Evolutionary conservation across 2,888 invertebrate species (phyloP).

Genomic region (Asteroscopus sphinx): DNA sequence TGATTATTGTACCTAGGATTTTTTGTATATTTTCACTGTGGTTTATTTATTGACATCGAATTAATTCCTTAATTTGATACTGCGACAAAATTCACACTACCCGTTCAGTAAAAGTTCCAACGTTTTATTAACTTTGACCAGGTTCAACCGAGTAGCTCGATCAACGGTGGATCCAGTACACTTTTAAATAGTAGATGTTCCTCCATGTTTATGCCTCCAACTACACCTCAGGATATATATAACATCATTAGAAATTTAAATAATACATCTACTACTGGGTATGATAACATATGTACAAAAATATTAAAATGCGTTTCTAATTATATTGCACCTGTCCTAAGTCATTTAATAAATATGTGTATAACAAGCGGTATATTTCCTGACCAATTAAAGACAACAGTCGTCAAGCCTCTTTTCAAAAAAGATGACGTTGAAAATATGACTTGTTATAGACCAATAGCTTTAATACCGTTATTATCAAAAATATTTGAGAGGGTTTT

Average conservation of each 20-base stretch:
- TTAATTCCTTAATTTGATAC: conserved; percentile 1
- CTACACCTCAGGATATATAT: neutral
- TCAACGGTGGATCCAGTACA: too few species aligned
- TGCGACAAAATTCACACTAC: conserved; percentile 17
- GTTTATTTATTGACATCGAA: neutral
- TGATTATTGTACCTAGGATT: too few species aligned
- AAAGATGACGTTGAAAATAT: neutral
- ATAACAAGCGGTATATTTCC: neutral
- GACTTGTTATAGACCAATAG: conserved; percentile 2
- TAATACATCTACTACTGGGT: neutral
- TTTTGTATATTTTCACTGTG: too few species aligned
- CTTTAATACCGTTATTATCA: neutral
- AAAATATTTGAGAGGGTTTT: conserved; percentile 4
- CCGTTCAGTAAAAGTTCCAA: conserved; percentile 29
- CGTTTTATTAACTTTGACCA: conserved; percentile 31
- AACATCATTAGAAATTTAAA: neutral
- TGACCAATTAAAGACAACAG: neutral
- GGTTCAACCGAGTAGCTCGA: too few species aligned
- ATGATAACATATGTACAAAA: conserved; percentile 3
- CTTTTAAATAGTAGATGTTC: too few species aligned
- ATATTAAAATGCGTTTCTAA: neutral
- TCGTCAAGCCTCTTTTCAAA: too few species aligned
- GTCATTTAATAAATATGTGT: conserved; percentile 1
- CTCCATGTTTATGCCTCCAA: conserved; percentile 4
- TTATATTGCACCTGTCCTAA: neutral